Evolutionary conservation across 2,888 invertebrate species (phyloP).

Genomic region (Arctia plantaginis): DNA sequence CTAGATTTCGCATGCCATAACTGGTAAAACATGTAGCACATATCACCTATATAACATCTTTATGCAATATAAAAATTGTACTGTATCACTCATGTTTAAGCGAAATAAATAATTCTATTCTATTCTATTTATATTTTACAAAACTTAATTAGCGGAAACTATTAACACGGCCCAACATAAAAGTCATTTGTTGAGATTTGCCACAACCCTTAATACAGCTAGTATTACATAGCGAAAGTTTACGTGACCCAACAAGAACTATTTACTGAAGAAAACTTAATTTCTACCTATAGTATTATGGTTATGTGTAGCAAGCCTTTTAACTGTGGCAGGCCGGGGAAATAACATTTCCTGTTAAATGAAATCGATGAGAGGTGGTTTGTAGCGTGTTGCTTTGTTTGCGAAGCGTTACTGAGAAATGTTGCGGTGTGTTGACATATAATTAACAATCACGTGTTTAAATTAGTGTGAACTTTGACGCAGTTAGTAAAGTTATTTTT

Average conservation of each 20-base stretch:
- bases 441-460: not conserved
- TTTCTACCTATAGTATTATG: not conserved
- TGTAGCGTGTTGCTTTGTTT: not conserved
- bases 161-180: not conserved
- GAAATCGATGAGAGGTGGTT: not conserved
- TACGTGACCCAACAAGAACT: not conserved
- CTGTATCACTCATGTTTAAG: too few species aligned
- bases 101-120: too few species aligned
- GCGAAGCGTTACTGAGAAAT: not conserved
- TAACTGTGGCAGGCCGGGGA: constrained; percentile 24
- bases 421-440: not conserved
- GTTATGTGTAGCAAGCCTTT: constrained; percentile 1
- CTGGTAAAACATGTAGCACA: not conserved
- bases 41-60: too few species aligned
- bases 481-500: not conserved
- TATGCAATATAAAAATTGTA: too few species aligned
- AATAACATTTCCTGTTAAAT: constrained; percentile 39
- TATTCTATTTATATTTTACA: too few species aligned
- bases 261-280: not conserved
- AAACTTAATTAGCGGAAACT: not conserved
- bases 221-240: not conserved
- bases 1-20: too few species aligned
- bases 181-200: not conserved
- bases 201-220: not conserved
- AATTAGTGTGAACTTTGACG: not conserved